phyloP scores from a whole-genome alignment of 2,113 vertebrate species.

The Tupaia tana region DNA sequence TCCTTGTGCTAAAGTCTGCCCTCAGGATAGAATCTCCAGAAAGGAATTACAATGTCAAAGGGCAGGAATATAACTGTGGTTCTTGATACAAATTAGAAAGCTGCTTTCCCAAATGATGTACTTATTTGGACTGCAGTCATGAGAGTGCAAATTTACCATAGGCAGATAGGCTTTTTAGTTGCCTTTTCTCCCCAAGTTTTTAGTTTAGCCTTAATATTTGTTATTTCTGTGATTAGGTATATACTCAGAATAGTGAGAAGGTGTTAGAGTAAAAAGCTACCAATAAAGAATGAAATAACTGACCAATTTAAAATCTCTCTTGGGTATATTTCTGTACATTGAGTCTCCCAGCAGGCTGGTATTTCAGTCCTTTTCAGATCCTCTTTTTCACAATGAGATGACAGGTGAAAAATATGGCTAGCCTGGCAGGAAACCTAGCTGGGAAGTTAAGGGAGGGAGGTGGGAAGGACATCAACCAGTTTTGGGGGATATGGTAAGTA shows the following conservation, averaged over 20 bases:
- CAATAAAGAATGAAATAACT: conserved; percentile 11
- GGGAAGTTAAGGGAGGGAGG: conserved; percentile 1
- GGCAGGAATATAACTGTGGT: conserved; percentile 50
- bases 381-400: conserved; percentile 50
- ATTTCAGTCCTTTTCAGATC: conserved; percentile 42
- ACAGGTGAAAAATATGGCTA: background rate
- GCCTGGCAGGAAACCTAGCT: background rate
- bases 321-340: background rate
- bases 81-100: conserved; percentile 50
- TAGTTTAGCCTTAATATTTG: conserved; percentile 16
- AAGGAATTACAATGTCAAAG: conserved; percentile 43
- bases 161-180: background rate
- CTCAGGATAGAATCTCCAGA: conserved; percentile 25
- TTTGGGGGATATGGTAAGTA: background rate
- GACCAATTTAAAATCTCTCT: conserved; percentile 36
- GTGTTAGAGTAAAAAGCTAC: conserved; percentile 50
- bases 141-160: conserved; percentile 21
- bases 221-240: background rate
- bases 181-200: conserved; percentile 36
- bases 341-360: background rate
- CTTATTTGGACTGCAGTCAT: conserved; percentile 22
- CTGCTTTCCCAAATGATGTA: conserved; percentile 32
- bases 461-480: background rate
- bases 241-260: conserved; percentile 2
- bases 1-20: conserved; percentile 32